Evolutionary conservation across 2,888 invertebrate genomes (phyloP).

Genomic region (Chaetoderma sp.): DNA sequence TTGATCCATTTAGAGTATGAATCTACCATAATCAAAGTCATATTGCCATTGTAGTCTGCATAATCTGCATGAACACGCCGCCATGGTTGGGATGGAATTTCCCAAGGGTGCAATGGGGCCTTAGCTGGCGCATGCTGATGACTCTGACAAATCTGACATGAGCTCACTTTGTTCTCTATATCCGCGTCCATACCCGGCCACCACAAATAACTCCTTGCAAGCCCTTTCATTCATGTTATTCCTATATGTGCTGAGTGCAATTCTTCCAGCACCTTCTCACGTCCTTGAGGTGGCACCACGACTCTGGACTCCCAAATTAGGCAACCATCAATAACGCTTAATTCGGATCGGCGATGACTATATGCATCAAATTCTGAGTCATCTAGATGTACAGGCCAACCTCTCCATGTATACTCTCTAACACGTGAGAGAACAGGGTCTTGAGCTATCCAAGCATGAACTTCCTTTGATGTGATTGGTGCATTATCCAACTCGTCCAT

Average conservation of each 20-base stretch:
- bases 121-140: slow-evolving; percentile 37
- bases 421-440: slow-evolving; percentile 29
- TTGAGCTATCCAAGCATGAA: too few relatives aligned
- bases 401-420: slow-evolving; percentile 18
- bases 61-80: slow-evolving; percentile 69
- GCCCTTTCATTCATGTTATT: slow-evolving; percentile 36
- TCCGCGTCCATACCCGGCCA: slow-evolving; percentile 37
- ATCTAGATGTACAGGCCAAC: slow-evolving; percentile 14
- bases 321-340: slow-evolving; percentile 21
- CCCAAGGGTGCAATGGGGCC: slow-evolving; percentile 50
- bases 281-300: slow-evolving; percentile 35
- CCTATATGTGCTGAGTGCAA: slow-evolving; percentile 45
- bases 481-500: too few relatives aligned
- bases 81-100: slow-evolving; percentile 52
- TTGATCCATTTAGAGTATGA: slow-evolving; percentile 69
- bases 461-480: too few relatives aligned
- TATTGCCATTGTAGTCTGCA: slow-evolving; percentile 60
- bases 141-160: slow-evolving; percentile 40
- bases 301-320: slow-evolving; percentile 35
- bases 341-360: slow-evolving; percentile 19
- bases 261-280: slow-evolving; percentile 35
- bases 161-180: slow-evolving; percentile 38
- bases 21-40: slow-evolving; percentile 63
- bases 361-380: slow-evolving; percentile 19
- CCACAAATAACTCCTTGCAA: slow-evolving; percentile 40